Base-by-base conservation (phyloP, 2,797 vertebrate genomes). In the Clarias laeviceps region DNA sequence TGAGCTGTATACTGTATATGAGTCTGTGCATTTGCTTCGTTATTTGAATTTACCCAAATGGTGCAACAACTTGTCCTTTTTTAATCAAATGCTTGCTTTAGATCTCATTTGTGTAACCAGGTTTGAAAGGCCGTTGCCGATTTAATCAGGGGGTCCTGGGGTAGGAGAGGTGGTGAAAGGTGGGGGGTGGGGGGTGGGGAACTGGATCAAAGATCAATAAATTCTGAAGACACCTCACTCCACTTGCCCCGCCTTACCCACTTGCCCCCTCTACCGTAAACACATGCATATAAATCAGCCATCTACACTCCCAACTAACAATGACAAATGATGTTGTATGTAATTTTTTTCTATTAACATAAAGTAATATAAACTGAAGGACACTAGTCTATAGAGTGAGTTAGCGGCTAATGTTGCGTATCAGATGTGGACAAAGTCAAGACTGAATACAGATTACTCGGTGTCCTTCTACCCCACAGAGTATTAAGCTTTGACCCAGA, bases 261-360 rank as follows among this genome's bases (percentile, higher is more conserved):
- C 92, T n/a, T n/a, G 90, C 96, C 90, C 89, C 95, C 94, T 93
- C 94, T 92, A 94, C 95, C 94, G 96, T 98, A 99, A 99, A 99
- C 98, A 99, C 97, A 98, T 98, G 97, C 96, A 98, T 99, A 97
- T 97, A 97, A 99, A 97, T 97, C 96, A 98, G 96, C 95, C 94
- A 93, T 94, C 93, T 95, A 94, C 96, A 95, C 96, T 95, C 87
- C 59, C 92, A 94, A 94, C 93, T 99, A 99, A 99, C 97, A 97
- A 99, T 98, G 98, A 99, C 98, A 99, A 99, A 99, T 97, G 97
- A 97, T 97, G 97, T 97, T 98, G 97, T 98, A 96, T 98, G 97
- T 98, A 97, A 99, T 99, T 98, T 99, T 98, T 98, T 97, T 97
- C 97, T 98, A 99, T 99, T 99, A 99, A 99, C 98, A 99, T 99